Percentiles rank a stretch among this genome's conserved stretches.
Evolutionary conservation across 37 sponge, comb jelly and placozoan species (phyloP).

Genomic region (Amphimedon queenslandica): DNA sequence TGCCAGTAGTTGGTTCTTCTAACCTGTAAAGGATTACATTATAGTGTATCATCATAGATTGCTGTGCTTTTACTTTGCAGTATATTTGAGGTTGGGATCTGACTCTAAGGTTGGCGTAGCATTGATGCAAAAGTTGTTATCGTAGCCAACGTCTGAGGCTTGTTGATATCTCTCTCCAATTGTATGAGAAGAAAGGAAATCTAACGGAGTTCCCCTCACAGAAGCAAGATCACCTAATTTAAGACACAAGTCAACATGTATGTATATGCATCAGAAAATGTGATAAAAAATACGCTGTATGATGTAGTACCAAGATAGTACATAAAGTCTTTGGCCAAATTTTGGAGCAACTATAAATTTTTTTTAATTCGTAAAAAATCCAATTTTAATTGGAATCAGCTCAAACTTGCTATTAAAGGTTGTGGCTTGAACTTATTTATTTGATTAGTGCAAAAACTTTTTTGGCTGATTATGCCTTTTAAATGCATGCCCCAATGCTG

Average conservation of each 20-base stretch:
- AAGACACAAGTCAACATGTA: conserved; percentile 13
- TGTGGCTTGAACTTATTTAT: too few species aligned
- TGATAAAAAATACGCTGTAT: too few species aligned
- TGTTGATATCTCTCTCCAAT: conserved; percentile 64
- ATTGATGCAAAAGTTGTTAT: conserved; percentile 61
- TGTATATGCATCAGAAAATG: too few species aligned
- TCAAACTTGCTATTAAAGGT: too few species aligned
- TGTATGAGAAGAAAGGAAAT: conserved; percentile 57
- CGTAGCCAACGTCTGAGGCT: conserved; percentile 72
- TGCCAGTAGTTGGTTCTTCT: conserved; percentile 30
- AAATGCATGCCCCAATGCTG: too few species aligned
- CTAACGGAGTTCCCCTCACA: conserved; percentile 65
- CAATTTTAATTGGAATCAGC: too few species aligned
- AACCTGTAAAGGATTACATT: conserved; percentile 21
- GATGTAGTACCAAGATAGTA: too few species aligned
- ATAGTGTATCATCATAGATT: background rate
- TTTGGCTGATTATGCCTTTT: too few species aligned
- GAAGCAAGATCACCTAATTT: conserved; percentile 59
- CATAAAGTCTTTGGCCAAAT: too few species aligned
- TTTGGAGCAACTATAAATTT: too few species aligned
- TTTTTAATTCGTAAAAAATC: too few species aligned
- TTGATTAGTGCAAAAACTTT: too few species aligned
- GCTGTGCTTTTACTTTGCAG: background rate
- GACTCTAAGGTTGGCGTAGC: background rate
- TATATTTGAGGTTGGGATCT: conserved; percentile 5